Percentiles rank a stretch among this genome's conserved stretches.
These are phyloP conservation scores for Knipowitschia caucasica DNA, from an alignment of 2,797 vertebrate species.

Conservation along the genomic window DNA sequence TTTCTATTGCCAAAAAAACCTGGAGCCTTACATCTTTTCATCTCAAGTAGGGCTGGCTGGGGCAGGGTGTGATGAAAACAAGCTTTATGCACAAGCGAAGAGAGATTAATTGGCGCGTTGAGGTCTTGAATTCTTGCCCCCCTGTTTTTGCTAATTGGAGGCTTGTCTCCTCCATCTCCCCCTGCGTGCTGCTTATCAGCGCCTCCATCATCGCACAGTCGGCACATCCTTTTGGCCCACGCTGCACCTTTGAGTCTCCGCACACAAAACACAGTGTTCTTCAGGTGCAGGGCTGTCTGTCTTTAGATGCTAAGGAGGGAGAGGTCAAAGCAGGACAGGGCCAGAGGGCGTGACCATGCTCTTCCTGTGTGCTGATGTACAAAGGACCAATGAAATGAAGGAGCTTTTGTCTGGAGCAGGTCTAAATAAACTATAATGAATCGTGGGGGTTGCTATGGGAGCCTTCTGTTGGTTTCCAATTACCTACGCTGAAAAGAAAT, in stretches of 20 bases:
- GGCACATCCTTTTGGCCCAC: constrained; percentile 40
- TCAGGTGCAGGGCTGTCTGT: constrained; percentile 54
- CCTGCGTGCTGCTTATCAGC: constrained; percentile 45
- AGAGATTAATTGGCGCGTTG: constrained; percentile 55
- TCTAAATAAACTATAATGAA: constrained; percentile 3
- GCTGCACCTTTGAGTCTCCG: constrained; percentile 21
- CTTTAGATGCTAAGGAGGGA: constrained; percentile 35
- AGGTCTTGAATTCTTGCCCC: constrained; percentile 51
- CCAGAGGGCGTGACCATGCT: constrained; percentile 53
- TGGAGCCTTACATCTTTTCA: constrained; percentile 21
- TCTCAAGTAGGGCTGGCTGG: constrained; percentile 30
- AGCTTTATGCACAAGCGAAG: constrained; percentile 58
- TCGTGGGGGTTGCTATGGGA: too few relatives aligned
- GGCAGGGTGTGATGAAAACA: constrained; percentile 36
- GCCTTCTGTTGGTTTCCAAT: too few relatives aligned
- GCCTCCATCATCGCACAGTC: constrained; percentile 48
- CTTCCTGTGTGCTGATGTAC: constrained; percentile 65
- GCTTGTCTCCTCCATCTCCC: constrained; percentile 31
- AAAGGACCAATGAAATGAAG: constrained; percentile 28
- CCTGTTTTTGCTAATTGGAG: constrained; percentile 34
- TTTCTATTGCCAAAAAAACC: background rate
- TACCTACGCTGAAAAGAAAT: too few relatives aligned
- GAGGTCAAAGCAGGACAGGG: constrained; percentile 37
- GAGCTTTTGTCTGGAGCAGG: constrained; percentile 31
- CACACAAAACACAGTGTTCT: constrained; percentile 37